phyloP scores from a whole-genome alignment of 2,888 invertebrate species.

The Zaprionus lineosus region DNA sequence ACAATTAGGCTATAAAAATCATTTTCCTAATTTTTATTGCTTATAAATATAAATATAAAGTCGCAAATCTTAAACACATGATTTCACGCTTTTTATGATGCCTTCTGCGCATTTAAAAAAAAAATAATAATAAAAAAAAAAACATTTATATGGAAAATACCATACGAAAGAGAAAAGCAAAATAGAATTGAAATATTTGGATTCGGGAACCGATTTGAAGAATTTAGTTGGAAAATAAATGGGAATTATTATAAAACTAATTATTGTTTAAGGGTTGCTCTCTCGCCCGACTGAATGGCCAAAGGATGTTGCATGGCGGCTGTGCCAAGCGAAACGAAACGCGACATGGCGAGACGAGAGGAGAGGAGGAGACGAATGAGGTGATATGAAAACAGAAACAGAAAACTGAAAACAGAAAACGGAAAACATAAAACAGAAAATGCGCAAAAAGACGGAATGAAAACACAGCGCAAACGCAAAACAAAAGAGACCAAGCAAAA shows the following conservation, averaged over 20 bases:
- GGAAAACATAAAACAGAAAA: slow-evolving; percentile 76
- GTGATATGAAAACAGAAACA: too few relatives aligned
- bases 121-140: too few relatives aligned
- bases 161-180: background rate
- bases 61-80: too few relatives aligned
- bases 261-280: slow-evolving; percentile 64
- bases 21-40: too few relatives aligned
- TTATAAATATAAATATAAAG: too few relatives aligned
- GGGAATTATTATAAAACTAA: slow-evolving; percentile 39
- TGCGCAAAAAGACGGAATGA: slow-evolving; percentile 67
- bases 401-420: too few relatives aligned
- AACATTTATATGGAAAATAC: too few relatives aligned
- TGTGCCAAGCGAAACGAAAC: slow-evolving; percentile 39
- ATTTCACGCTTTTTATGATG: slow-evolving; percentile 22
- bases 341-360: slow-evolving; percentile 29
- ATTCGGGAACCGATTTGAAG: background rate
- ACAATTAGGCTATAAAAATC: too few relatives aligned
- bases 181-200: too few relatives aligned
- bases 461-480: slow-evolving; percentile 75
- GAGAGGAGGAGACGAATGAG: too few relatives aligned
- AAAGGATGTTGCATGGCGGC: slow-evolving; percentile 56
- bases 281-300: slow-evolving; percentile 19
- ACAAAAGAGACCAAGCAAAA: slow-evolving; percentile 56
- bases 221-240: too few relatives aligned
- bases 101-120: slow-evolving; percentile 24